A percentile compares a stretch with the other conserved stretches of the same genome.
phyloP scores from a whole-genome alignment of 2,888 invertebrate species.

The Yponomeuta evonymella region DNA sequence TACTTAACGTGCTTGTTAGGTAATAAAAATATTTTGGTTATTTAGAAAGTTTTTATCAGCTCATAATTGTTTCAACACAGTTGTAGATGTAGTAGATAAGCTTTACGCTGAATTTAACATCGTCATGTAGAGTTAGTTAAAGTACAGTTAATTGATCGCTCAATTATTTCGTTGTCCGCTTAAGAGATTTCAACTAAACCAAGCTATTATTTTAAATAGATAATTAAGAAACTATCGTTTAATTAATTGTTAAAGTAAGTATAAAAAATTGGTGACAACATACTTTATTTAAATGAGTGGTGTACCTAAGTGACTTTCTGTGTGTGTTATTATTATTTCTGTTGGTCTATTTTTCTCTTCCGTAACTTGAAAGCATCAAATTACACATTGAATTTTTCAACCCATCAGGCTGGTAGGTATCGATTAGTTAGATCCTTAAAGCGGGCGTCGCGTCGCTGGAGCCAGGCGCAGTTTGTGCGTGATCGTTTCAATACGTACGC shows the following conservation, averaged over 20 bases:
- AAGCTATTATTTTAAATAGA: conserved; percentile 66
- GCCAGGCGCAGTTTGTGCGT: neutral
- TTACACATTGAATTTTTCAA: no score
- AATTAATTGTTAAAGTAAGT: conserved; percentile 61
- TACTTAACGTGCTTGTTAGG: neutral
- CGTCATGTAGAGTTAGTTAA: conserved; percentile 50
- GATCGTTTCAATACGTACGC: neutral
- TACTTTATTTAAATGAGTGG: conserved; percentile 71
- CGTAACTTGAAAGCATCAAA: neutral
- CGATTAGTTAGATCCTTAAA: neutral
- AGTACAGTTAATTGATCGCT: conserved; percentile 58
- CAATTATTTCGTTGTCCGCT: conserved; percentile 69
- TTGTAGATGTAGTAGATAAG: conserved; percentile 54
- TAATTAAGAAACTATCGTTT: conserved; percentile 67
- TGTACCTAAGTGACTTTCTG: conserved; percentile 60
- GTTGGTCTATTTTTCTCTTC: neutral
- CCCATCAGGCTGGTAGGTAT: neutral
- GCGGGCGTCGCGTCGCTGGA: neutral
- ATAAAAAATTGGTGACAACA: conserved; percentile 56
- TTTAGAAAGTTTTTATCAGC: neutral
- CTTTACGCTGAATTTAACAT: conserved; percentile 47
- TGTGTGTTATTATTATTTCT: conserved; percentile 70
- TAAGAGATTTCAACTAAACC: conserved; percentile 66
- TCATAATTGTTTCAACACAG: conserved; percentile 38
- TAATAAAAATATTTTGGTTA: neutral